Evolutionary conservation across 2,113 vertebrate genomes (phyloP).

Genomic region (Tinamus guttatus): DNA sequence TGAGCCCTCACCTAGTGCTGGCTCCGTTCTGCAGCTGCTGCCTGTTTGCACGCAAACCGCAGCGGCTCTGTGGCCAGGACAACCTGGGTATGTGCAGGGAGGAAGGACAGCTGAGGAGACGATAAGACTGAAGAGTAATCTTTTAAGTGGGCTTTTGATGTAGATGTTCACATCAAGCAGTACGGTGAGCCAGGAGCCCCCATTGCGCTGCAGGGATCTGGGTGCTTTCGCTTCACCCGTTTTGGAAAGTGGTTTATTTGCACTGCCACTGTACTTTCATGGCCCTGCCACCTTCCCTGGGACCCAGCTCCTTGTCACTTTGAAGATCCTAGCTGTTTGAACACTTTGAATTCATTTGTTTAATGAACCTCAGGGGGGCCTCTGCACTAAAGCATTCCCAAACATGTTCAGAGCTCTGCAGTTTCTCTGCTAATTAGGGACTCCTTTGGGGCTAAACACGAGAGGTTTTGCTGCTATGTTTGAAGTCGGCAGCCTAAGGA

Average conservation of each 20-base stretch:
- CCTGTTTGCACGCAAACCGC: not conserved
- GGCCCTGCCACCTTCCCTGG: not conserved
- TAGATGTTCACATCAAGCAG: not conserved
- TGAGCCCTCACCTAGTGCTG: not conserved
- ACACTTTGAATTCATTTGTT: conserved; percentile 30
- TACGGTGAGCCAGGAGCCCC: not conserved
- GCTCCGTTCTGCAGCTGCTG: not conserved
- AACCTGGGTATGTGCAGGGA: not conserved
- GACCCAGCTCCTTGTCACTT: not conserved
- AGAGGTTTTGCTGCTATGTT: conserved; percentile 7
- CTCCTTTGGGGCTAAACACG: conserved; percentile 27
- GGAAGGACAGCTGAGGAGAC: not conserved
- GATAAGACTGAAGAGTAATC: not conserved
- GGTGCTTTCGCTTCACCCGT: not conserved
- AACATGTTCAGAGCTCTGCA: conserved; percentile 28
- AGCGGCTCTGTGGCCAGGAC: not conserved
- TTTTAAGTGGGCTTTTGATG: not conserved
- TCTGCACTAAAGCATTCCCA: not conserved
- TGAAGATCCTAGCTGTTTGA: conserved; percentile 37
- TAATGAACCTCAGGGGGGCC: conserved; percentile 55
- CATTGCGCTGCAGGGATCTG: not conserved
- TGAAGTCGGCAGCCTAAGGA: not conserved
- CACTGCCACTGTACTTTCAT: not conserved
- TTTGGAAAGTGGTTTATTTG: not conserved
- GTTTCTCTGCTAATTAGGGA: conserved; percentile 56